A percentile compares a stretch with the other conserved stretches of the same genome.
These are phyloP conservation scores for Sigmodon hispidus DNA, from an alignment of 2,113 vertebrate genomes.

Conservation along the genomic window DNA sequence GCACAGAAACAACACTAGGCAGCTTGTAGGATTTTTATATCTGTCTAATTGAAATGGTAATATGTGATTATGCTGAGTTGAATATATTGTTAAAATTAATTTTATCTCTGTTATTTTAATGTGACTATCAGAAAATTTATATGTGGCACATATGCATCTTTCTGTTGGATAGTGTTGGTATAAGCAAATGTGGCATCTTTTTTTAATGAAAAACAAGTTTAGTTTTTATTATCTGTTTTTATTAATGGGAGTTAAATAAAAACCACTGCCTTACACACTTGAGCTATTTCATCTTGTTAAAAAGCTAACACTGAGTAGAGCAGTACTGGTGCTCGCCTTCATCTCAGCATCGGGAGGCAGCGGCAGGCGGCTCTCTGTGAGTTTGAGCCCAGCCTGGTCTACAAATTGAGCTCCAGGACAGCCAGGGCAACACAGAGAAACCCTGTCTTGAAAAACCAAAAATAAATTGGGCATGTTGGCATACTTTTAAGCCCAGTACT, in stretches of 20 bases:
- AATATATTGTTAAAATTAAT: constrained; percentile 45
- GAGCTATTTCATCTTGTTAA: constrained; percentile 19
- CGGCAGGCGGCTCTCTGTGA: background rate
- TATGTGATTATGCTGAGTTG: background rate
- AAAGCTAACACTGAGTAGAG: background rate
- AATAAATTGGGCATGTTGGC: background rate
- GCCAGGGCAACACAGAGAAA: background rate
- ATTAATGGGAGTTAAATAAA: background rate
- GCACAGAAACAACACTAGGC: background rate
- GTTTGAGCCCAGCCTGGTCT: background rate
- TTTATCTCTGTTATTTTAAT: constrained; percentile 39
- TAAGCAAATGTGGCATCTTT: background rate
- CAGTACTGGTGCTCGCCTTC: background rate
- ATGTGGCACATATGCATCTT: background rate
- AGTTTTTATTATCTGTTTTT: constrained; percentile 36
- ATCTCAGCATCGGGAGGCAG: background rate
- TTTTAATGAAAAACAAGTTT: constrained; percentile 47
- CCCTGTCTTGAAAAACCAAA: too few species aligned
- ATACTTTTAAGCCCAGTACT: background rate
- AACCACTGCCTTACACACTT: background rate
- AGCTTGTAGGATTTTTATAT: background rate
- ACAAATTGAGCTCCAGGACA: background rate
- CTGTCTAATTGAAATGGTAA: background rate
- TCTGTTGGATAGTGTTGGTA: background rate
- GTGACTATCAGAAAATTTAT: constrained; percentile 22